These are phyloP conservation scores for Spea multiplicata DNA, from an alignment of 2,113 vertebrate genomes.

Conservation along the genomic window DNA sequence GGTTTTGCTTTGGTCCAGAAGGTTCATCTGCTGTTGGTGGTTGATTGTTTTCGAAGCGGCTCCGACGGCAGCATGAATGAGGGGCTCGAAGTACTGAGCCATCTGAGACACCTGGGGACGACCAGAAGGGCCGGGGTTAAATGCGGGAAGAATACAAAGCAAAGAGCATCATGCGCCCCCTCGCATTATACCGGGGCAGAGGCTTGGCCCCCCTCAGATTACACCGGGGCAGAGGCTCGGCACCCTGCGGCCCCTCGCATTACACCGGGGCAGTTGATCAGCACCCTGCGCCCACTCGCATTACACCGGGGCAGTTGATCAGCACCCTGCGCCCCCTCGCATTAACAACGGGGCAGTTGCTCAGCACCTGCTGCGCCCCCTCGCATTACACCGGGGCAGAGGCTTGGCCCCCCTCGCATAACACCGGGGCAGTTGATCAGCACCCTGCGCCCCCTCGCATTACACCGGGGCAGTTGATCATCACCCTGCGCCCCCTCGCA, in stretches of 20 bases:
- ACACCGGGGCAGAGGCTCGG: no score
- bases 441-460: no score
- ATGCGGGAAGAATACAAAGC: no score
- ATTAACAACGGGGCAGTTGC: background rate
- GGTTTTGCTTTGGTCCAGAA: constrained; percentile 95
- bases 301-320: background rate
- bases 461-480: background rate
- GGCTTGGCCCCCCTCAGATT: rapidly evolving
- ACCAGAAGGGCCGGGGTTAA: background rate
- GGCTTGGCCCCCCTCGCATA: no score
- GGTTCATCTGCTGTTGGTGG: constrained; percentile 97
- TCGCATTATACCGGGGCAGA: background rate
- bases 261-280: background rate
- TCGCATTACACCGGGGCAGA: background rate
- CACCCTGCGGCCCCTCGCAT: no score
- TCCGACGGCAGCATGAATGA: constrained; percentile 86
- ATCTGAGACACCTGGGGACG: constrained; percentile 88
- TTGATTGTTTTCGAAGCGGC: constrained; percentile 91
- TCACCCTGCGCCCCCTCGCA: rapidly evolving
- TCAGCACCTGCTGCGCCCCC: no score
- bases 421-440: background rate
- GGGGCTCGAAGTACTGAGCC: constrained; percentile 94
- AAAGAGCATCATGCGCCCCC: no score
- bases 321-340: no score
- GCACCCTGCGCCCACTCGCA: no score